phyloP scores from a whole-genome alignment of 2,797 vertebrate species.

The Eulemur rubriventer region DNA sequence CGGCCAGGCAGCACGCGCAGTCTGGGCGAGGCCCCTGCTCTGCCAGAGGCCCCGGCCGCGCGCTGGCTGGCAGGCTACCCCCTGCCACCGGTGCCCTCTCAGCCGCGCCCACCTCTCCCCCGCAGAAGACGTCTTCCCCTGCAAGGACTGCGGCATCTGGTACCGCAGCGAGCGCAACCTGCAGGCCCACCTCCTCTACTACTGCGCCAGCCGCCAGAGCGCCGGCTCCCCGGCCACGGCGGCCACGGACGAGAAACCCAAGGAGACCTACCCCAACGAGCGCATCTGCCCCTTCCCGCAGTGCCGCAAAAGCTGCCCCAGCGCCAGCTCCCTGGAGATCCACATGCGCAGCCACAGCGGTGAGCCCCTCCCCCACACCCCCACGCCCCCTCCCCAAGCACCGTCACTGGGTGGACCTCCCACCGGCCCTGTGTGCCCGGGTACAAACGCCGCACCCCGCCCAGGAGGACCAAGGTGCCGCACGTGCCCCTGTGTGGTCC shows the following conservation, averaged over 20 bases:
- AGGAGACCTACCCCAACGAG: conserved; percentile 95
- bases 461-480: not conserved
- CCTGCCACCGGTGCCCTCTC: not conserved
- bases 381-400: not conserved
- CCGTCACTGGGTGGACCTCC: no score
- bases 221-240: conserved; percentile 86
- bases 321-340: conserved; percentile 98
- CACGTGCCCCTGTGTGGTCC: not conserved
- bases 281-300: conserved; percentile 96
- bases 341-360: conserved; percentile 99
- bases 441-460: not conserved
- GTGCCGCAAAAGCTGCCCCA: conserved; percentile 98
- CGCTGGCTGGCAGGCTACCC: not conserved
- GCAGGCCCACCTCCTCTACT: conserved; percentile 97
- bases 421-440: not conserved
- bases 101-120: not conserved
- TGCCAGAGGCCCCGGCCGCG: not conserved
- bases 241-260: conserved; percentile 90
- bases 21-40: no score
- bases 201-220: conserved; percentile 96
- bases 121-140: conserved; percentile 97
- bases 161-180: conserved; percentile 97
- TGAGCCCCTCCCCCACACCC: conserved; percentile 78
- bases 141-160: conserved; percentile 99
- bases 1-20: not conserved